Base-by-base conservation (phyloP, 1,140 invertebrate species). In the Drosophila trapezifrons region DNA sequence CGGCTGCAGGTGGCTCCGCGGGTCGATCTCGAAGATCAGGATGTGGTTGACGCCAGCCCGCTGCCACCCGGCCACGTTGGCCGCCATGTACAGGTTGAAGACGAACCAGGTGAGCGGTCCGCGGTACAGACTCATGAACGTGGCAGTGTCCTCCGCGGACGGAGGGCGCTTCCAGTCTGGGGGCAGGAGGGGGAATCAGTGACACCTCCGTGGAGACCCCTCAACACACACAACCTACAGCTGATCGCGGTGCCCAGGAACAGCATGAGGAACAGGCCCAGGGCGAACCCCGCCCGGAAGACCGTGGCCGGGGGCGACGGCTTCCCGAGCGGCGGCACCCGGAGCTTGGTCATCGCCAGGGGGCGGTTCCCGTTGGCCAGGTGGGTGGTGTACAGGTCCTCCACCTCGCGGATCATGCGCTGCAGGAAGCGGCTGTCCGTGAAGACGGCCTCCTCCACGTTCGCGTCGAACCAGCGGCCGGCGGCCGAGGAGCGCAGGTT, bases 11-110 rank as follows among this genome's bases (percentile, higher is more conserved):
- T 96, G 96, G 78, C 96, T 94, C 37, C 96, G 90, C 1, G 96
- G 96, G 91, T 96, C 95, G 15, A 97, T 93, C 91, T 97, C 96
- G 78, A 96, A 96, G 60, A 96, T 96, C 0, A 96, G 93, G 5
- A 97, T 95, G 91, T 96, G 96, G 91, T 96, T 96, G 17, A 96
- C 96, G 35, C 96, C 96, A 8, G 95, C 94, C 22, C 93, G 93
- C 72, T 95, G 93, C 95, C 95, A 97, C 42, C 95, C 95, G 75
- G 95, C 95, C 27, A 93, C 95, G 91, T 97, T 97, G 58, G 96
- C 93, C 15, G 96, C 96, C 76, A 96, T 94, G 3, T 95, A 92
- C 76, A 95, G 96, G n/a, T 96, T 92, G 78, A 95, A 95, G 37
- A 96, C 90, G 43, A 96, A 94, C 47, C 96, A 92, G 15, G 96